Conservation (phyloP, 2,113 vertebrate species). For the Bungarus multicinctus region DNA sequence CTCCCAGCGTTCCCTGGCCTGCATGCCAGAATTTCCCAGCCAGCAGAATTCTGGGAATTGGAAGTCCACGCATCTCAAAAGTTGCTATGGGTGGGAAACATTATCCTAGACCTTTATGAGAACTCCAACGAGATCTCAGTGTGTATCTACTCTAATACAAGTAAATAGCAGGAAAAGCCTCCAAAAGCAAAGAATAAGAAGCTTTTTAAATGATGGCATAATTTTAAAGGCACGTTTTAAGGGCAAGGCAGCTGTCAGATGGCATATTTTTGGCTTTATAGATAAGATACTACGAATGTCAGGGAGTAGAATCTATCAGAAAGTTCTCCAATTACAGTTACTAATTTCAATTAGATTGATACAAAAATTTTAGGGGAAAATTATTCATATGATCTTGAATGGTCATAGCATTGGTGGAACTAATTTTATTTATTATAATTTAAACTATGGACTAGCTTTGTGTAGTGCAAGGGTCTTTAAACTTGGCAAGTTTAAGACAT, state of each 20-base stretch:
- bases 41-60: background rate
- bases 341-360: background rate
- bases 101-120: background rate
- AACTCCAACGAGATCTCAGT: background rate
- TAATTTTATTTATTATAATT: background rate
- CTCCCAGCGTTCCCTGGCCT: background rate
- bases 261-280: background rate
- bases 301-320: background rate
- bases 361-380: background rate
- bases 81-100: background rate
- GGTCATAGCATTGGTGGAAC: background rate
- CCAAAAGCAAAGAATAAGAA: background rate
- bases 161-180: background rate
- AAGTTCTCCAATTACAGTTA: background rate
- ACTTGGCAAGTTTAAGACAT: too few species aligned
- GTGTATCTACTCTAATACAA: background rate
- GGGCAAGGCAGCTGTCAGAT: background rate
- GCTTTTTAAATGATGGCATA: background rate
- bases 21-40: background rate
- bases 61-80: background rate
- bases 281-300: background rate
- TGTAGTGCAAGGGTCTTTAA: too few species aligned
- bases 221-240: background rate
- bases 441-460: background rate
- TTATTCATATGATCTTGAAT: background rate